Conservation (phyloP, 2,113 vertebrate genomes). For the Anguilla rostrata region DNA sequence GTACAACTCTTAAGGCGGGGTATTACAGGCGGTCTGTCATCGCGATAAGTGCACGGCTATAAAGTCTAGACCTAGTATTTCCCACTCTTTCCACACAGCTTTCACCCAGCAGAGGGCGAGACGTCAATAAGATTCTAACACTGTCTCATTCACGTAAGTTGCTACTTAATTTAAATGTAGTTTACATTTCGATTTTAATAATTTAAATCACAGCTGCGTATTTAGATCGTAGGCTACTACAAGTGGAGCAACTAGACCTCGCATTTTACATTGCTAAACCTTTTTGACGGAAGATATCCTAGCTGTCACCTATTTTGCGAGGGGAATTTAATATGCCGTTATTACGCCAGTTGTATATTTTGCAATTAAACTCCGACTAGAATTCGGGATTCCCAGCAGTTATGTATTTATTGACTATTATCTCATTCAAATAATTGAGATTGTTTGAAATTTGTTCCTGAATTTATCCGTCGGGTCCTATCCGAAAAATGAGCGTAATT, state of each 20-base stretch:
- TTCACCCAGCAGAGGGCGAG: neutral
- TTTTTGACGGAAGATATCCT: neutral
- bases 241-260: neutral
- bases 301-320: neutral
- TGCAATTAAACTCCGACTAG: neutral
- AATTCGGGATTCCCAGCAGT: neutral
- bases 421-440: neutral
- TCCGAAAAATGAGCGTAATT: neutral
- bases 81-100: neutral
- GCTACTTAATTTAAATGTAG: neutral
- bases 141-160: neutral
- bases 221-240: no score
- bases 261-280: neutral
- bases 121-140: neutral
- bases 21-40: constrained; percentile 23
- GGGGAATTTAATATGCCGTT: no score
- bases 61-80: constrained; percentile 23
- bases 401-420: neutral
- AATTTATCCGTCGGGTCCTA: neutral
- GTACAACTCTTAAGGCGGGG: constrained; percentile 1
- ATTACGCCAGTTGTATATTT: neutral
- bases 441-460: neutral
- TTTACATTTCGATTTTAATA: neutral
- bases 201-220: no score
- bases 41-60: constrained; percentile 59